phyloP scores from a whole-genome alignment of 2,113 vertebrate species.

The Ardeotis arabs region DNA sequence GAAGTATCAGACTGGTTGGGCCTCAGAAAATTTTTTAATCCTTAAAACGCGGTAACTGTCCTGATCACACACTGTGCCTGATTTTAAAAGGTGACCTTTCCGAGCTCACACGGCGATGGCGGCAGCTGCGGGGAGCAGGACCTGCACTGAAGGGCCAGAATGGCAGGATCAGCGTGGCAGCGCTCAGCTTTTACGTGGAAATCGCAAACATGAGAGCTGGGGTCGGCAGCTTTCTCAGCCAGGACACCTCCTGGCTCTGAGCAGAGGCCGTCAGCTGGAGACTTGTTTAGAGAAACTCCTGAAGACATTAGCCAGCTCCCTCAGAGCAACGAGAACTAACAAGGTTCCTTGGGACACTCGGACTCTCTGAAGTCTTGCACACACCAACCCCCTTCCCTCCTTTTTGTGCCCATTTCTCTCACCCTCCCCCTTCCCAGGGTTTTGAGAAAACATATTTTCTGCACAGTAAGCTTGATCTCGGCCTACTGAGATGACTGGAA shows the following conservation, averaged over 20 bases:
- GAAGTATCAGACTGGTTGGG: neutral
- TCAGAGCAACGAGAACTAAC: neutral
- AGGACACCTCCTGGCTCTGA: neutral
- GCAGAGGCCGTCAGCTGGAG: neutral
- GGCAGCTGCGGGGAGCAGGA: neutral
- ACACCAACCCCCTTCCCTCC: neutral
- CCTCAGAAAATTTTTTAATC: neutral
- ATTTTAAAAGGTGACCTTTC: neutral
- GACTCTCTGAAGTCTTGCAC: neutral
- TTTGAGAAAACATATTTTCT: neutral
- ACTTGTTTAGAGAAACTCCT: neutral
- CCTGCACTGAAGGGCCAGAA: neutral
- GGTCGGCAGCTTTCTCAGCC: neutral
- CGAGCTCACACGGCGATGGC: accelerated
- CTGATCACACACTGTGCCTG: neutral
- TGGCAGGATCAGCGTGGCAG: neutral
- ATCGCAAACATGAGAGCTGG: neutral
- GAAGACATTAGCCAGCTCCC: neutral
- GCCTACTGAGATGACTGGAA: neutral
- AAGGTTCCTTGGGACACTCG: neutral
- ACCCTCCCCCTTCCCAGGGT: neutral
- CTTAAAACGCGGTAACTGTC: neutral
- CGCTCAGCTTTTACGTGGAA: neutral
- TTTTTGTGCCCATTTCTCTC: neutral
- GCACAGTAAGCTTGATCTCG: neutral